A percentile compares a stretch with the other conserved stretches of the same genome.
These are phyloP conservation scores for Sciurus vulgaris DNA, from an alignment of 2,797 vertebrate genomes.

Conservation along the genomic window DNA sequence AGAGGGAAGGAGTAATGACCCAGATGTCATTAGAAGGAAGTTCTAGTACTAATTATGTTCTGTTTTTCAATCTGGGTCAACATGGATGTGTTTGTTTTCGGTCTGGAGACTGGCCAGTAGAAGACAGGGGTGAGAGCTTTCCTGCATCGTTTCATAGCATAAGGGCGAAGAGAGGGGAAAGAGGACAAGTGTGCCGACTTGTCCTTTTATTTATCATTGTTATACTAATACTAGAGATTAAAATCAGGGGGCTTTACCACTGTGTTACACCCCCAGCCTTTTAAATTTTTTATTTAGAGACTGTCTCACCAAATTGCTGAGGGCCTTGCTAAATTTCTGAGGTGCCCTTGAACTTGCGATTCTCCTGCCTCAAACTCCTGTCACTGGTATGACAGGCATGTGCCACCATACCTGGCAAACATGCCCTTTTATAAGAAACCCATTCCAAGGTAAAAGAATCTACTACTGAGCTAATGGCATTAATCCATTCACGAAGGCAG, in stretches of 20 bases:
- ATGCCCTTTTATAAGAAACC: neutral
- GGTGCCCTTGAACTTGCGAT: no score
- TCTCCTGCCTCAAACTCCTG: no score
- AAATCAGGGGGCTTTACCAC: no score
- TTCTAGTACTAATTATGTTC: neutral
- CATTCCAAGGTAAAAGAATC: neutral
- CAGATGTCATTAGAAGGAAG: neutral
- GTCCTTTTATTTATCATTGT: neutral
- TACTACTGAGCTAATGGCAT: neutral
- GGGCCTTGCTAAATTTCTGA: no score
- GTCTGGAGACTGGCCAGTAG: neutral
- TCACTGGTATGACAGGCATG: no score
- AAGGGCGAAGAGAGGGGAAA: neutral
- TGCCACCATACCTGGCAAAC: no score
- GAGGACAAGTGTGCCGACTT: no score
- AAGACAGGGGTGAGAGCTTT: neutral
- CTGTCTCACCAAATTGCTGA: no score
- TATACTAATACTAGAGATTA: no score
- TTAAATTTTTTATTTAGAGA: no score
- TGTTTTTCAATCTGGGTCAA: neutral
- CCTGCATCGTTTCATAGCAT: neutral
- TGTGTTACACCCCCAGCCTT: no score
- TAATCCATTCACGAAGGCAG: neutral
- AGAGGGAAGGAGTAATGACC: neutral
- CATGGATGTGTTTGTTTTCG: neutral